Percentiles rank a stretch among this genome's conserved stretches.
Conservation (phyloP, 2,113 vertebrate species). For the Morone saxatilis region DNA sequence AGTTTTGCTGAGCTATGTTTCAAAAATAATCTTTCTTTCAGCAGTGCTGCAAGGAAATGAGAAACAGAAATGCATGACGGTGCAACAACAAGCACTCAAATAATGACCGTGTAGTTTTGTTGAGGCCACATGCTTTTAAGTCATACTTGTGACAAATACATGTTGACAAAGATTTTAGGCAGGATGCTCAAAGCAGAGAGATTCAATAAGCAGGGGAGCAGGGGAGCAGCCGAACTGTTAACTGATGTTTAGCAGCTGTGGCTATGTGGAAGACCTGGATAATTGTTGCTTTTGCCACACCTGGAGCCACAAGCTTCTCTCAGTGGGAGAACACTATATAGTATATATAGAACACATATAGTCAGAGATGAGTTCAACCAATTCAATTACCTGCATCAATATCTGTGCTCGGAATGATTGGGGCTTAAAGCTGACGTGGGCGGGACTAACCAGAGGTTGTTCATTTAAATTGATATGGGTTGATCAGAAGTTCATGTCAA, state of each 20-base stretch:
- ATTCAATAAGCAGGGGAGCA: not conserved
- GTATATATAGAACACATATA: too few relatives aligned
- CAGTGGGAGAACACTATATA: not conserved
- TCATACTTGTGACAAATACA: conserved; percentile 11
- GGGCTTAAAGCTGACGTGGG: too few relatives aligned
- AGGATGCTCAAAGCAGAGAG: not conserved
- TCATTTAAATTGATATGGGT: too few relatives aligned
- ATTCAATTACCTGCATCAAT: too few relatives aligned
- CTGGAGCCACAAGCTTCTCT: not conserved
- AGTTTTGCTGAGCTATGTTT: conserved; percentile 39
- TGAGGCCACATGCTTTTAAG: conserved; percentile 1
- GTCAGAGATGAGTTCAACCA: too few relatives aligned
- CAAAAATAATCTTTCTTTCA: conserved; percentile 40
- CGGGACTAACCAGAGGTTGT: too few relatives aligned
- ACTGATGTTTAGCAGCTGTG: not conserved
- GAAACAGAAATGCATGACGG: conserved; percentile 6
- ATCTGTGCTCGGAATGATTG: too few relatives aligned
- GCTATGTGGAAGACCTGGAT: not conserved
- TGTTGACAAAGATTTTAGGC: not conserved
- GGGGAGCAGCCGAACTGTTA: not conserved
- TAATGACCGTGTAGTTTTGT: not conserved
- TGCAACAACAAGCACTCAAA: conserved; percentile 18
- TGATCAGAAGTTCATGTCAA: too few relatives aligned
- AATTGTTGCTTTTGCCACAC: not conserved
- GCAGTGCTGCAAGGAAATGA: conserved; percentile 9